Conservation (phyloP, 2,888 invertebrate genomes). For the Liopterus haemorrhoidalis region DNA sequence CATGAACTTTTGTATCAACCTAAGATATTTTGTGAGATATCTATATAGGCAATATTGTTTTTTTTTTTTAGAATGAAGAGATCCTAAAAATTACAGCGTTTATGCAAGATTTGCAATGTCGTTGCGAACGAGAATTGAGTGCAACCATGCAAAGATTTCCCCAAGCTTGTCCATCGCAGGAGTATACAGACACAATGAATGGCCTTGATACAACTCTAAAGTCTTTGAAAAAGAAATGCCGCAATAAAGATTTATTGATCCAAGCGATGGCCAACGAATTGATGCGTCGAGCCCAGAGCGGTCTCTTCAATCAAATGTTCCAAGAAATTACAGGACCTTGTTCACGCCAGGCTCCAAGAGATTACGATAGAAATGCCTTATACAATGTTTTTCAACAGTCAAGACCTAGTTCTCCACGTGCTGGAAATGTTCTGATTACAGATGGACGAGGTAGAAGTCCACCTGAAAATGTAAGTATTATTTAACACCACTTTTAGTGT, state of each 20-base stretch:
- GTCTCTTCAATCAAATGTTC: slow-evolving; percentile 26
- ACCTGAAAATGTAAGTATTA: too few species aligned
- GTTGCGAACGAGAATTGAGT: slow-evolving; percentile 19
- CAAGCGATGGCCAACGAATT: slow-evolving; percentile 39
- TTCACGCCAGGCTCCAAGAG: slow-evolving; percentile 9
- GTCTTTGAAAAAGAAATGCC: slow-evolving; percentile 39
- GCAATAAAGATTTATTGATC: slow-evolving; percentile 41
- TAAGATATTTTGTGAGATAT: not conserved
- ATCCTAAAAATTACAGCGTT: slow-evolving; percentile 12
- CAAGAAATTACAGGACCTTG: slow-evolving; percentile 17
- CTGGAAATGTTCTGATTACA: too few species aligned
- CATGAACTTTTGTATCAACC: not conserved
- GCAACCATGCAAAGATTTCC: too few species aligned
- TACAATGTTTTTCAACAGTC: slow-evolving; percentile 22
- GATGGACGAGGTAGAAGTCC: too few species aligned
- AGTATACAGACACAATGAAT: too few species aligned
- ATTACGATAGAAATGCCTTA: slow-evolving; percentile 22
- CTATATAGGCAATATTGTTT: slow-evolving; percentile 8
- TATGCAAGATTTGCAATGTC: slow-evolving; percentile 21
- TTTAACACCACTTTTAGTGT: too few species aligned
- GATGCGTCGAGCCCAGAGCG: slow-evolving; percentile 32
- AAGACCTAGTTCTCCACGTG: too few species aligned
- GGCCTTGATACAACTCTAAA: slow-evolving; percentile 38
- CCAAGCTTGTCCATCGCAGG: too few species aligned
- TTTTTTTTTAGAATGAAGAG: too few species aligned